Conservation (phyloP, 2,888 invertebrate genomes). For the Brachynemurus nebulosus region DNA sequence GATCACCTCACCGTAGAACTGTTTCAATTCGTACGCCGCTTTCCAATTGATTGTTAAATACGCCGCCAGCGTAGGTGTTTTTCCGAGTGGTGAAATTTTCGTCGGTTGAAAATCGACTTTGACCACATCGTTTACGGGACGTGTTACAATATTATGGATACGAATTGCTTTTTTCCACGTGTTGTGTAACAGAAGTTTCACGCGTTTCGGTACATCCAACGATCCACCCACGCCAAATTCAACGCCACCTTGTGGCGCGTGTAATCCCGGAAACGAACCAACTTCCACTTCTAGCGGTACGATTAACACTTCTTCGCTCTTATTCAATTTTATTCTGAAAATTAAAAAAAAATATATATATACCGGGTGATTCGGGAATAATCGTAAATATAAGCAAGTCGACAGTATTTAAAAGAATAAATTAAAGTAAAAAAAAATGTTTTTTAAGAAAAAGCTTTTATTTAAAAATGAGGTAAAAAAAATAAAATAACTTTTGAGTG, state of each 20-base stretch:
- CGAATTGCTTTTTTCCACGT: constrained; percentile 51
- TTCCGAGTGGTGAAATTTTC: constrained; percentile 48
- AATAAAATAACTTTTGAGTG: too few species aligned
- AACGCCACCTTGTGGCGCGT: constrained; percentile 58
- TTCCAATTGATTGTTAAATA: constrained; percentile 56
- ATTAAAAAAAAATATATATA: constrained; percentile 48
- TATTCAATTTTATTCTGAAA: constrained; percentile 53
- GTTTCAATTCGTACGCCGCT: constrained; percentile 36
- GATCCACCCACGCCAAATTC: constrained; percentile 75
- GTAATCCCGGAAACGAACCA: constrained; percentile 50
- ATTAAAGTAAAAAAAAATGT: too few species aligned
- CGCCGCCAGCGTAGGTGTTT: constrained; percentile 47
- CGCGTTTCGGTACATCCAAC: constrained; percentile 44
- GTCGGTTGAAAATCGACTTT: constrained; percentile 51
- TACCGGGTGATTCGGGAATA: constrained; percentile 63
- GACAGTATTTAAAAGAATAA: too few species aligned
- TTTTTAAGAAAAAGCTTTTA: too few species aligned
- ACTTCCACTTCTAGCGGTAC: constrained; percentile 79
- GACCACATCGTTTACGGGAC: constrained; percentile 49
- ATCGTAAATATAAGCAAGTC: too few species aligned
- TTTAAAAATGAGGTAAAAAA: too few species aligned
- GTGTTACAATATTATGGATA: constrained; percentile 45
- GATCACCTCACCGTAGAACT: constrained; percentile 41
- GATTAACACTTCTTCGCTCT: constrained; percentile 52
- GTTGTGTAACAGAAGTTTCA: constrained; percentile 48